Base-by-base conservation (phyloP, 2,888 invertebrate species). In the Apamea crenata region DNA sequence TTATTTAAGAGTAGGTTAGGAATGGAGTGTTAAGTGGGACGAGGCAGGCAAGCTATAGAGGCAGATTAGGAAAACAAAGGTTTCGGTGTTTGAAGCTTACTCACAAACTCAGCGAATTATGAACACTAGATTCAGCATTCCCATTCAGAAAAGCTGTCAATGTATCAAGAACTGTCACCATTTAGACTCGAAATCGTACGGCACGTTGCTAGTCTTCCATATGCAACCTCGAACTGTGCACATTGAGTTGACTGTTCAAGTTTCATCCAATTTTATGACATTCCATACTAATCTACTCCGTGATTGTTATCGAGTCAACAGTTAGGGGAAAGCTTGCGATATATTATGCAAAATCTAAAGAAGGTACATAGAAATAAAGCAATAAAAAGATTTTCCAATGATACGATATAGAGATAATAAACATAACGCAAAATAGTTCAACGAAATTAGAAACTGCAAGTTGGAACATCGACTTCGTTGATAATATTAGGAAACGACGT, bases 331-430 rank as follows among this genome's bases (percentile, higher is more conserved):
- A 44, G 71, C 77, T 87, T 80, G 63, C 40, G 61, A 61, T 50
- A 71, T 83, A 61, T 32, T 74, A 53, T 47, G 56, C 36, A 68
- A 65, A 53, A 59, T 67, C 36, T 61, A 63, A 71, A 40, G 29
- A 29, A 70, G 61, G 32, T 66, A 69, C 44, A 72, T 80, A 74
- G 56, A 73, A 65, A 71, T 78, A 69, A 74, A 83, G 73, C 79
- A 87, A 83, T 83, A 83, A 81, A 77, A 77, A 84, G 87, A 61
- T 70, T 83, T 78, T 53, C 12, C 61, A 80, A 44, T 70, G 40
- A 63, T 76, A 74, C 61, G 61, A 47, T 71, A 36, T 84, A 77
- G 47, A 67, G 0, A 50, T 74, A 44, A 16, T n/a, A 59, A 73
- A 68, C 71, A 21, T 56, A 67, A 53, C 61, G 32, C 67, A 68